Evolutionary conservation across 2,888 invertebrate genomes (phyloP), one percentile per base, ranked within the genome.

Genomic region (Cybosia mesomella): DNA sequence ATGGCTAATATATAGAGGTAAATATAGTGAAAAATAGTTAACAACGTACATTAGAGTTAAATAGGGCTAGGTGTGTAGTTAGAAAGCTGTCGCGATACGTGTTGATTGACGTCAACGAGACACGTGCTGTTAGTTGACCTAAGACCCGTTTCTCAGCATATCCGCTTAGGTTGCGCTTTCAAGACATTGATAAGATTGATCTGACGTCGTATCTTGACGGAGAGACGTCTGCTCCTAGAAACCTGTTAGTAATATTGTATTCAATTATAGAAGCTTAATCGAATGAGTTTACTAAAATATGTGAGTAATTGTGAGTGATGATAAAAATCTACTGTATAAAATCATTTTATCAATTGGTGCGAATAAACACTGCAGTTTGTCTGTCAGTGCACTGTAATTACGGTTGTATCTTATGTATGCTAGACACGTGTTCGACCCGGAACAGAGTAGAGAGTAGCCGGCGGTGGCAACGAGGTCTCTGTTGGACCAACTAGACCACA

Each of bases 21-120:
- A 67, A 10, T 66, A 65, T 59, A 58, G 58, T 78, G 60, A 64
- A 75, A 65, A 54, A 22, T 55, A n/a, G 39, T 24, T 54, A 60
- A 55, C 60, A 66, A 39, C 58, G 63, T 59, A 64, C 59, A 70
- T 79, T 61, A 73, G 72, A 64, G 67, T 64, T 70, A 77, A 76
- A 71, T 70, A 77, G 70, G 63, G 65, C 71, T 76, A 78, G 76
- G 78, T 80, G 79, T 79, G 82, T 71, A 64, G 71, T 79, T 85
- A 85, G 87, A 88, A 88, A 87, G 87, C 80, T 85, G 84, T 85
- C 77, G 79, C 79, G 72, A 82, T 81, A 81, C 80, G 81, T 82
- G 85, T 82, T 83, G 81, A 82, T 87, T 88, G 91, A 91, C 91
- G 90, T 89, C 89, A 89, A 87, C 84, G 76, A 79, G 83, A 85